Base-by-base conservation (phyloP, 2,888 invertebrate genomes). In the Dynastes tityus region DNA sequence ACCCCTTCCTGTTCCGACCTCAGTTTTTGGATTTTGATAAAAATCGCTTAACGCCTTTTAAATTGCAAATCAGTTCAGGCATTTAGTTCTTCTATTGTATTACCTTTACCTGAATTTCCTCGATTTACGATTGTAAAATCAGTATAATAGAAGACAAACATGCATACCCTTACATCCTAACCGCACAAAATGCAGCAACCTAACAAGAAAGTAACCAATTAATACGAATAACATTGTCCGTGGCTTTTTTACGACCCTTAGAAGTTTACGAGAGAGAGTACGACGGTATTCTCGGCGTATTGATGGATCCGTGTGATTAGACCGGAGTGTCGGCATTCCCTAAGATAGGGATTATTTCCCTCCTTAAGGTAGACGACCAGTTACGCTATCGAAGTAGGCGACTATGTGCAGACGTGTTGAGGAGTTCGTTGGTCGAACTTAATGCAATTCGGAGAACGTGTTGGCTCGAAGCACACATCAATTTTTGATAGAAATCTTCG, bases 401-500 rank as follows among this genome's bases (percentile, higher is more conserved):
- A 45, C 27, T 13, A n/a, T 32, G 5, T 4, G 49, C 22, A n/a
- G 22, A 68, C n/a, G 22, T 53, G 16, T n/a, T 9, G 64, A 76
- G 49, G 75, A 79, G 74, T 61, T 68, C 55, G 51, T 76, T 82
- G 83, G 82, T 49, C 71, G 77, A 76, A 76, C 78, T 74, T 81
- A 82, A 82, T 78, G 83, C 83, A 82, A 83, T 83, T 81, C 82
- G 80, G 79, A 79, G 83, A 82, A 83, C 83, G 84, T 83, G 83
- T 84, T 83, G 82, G 81, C 77, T 79, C 80, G 81, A 81, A 82
- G 82, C 81, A 81, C 83, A 82, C 85, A 84, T 85, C 85, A 85
- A 84, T 83, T 84, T 83, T 84, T 84, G 85, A 85, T 84, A 84
- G 84, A 82, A 85, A 85, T 85, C 85, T 85, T 84, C 79, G 76